Evolutionary conservation across 2,888 invertebrate species (phyloP), one percentile per base, ranked within the genome.

Genomic region (Patella ulyssiponensis): DNA sequence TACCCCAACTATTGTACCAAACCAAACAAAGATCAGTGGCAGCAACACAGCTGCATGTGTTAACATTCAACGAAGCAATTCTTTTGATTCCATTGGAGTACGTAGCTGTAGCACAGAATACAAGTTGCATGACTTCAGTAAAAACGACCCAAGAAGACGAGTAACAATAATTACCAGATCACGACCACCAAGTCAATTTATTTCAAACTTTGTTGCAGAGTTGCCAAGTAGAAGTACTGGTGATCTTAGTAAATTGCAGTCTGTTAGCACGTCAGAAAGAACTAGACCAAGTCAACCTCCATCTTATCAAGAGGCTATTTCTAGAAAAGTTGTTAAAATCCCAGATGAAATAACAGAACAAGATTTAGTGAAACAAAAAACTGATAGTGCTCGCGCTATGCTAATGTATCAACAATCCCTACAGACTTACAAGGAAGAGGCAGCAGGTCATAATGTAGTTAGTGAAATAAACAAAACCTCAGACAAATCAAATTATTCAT

Each of bases 221-320:
- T 44, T 44, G 44, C 44, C 44, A 44, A 44, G 44, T 44, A 44
- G 44, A 44, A 44, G 44, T 44, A 44, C 44, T 44, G 44, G 44
- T 44, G 44, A 44, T 44, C 44, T 44, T 44, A 44, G 44, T 44
- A 44, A 44, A 44, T 44, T 44, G 9, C 44, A 44, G 44, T 44
- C 1, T 44, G 7, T 44, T 9, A 44, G 9, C 4, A 53, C 77
- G 0, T 79, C 77, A 64, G 73, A 75, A 20, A 54, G 69, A 51
- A 73, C 52, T n/a, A 78, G 90, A 56, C 90, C 90, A 11, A 85
- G 84, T 23, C 80, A 83, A 27, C 90, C 89, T 9, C 89, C 90
- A 51, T 84, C 86, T n/a, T 90, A 90, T 77, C 81, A 85, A 9
- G 88, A 88, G 75, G 90, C 91, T 17, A 72, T 90, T 44, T 83